Percentiles rank a stretch among this genome's conserved stretches.
These are phyloP conservation scores for Diarsia dahlii DNA, from an alignment of 2,888 invertebrate genomes.

Conservation along the genomic window DNA sequence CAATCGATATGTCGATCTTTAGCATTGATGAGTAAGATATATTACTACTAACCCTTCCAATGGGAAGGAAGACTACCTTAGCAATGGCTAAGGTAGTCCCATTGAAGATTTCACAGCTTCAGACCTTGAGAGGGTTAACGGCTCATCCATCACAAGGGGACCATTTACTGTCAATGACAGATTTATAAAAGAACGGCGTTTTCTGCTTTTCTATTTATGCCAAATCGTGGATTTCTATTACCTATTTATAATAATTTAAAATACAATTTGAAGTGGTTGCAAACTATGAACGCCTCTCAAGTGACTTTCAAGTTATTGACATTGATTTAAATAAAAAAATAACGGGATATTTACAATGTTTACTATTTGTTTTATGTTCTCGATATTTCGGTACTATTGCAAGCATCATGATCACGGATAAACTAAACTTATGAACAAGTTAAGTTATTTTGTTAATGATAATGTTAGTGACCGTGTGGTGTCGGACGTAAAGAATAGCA, in stretches of 20 bases:
- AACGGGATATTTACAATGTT: no score
- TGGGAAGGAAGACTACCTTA: no score
- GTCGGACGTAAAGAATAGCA: no score
- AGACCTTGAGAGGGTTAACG: slow-evolving; percentile 16
- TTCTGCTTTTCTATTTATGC: no score
- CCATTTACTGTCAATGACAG: slow-evolving; percentile 34
- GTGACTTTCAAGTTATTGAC: background rate
- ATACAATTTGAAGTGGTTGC: background rate
- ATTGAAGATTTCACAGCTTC: slow-evolving; percentile 13
- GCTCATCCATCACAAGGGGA: slow-evolving; percentile 30
- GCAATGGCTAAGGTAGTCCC: background rate
- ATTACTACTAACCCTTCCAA: slow-evolving; percentile 2
- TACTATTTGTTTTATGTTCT: no score
- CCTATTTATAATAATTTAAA: background rate
- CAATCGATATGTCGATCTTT: background rate
- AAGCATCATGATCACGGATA: no score
- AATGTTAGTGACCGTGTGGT: no score
- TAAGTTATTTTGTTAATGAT: no score
- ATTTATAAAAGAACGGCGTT: slow-evolving; percentile 27
- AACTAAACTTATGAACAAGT: no score
- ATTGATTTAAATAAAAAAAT: no score
- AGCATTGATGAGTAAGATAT: background rate
- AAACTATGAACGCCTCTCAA: background rate
- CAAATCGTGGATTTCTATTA: background rate
- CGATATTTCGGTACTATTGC: no score